Percentiles rank a stretch among this genome's conserved stretches.
Evolutionary conservation across 2,797 vertebrate species (phyloP).

Genomic region (Ctenopoma kingsleyae): DNA sequence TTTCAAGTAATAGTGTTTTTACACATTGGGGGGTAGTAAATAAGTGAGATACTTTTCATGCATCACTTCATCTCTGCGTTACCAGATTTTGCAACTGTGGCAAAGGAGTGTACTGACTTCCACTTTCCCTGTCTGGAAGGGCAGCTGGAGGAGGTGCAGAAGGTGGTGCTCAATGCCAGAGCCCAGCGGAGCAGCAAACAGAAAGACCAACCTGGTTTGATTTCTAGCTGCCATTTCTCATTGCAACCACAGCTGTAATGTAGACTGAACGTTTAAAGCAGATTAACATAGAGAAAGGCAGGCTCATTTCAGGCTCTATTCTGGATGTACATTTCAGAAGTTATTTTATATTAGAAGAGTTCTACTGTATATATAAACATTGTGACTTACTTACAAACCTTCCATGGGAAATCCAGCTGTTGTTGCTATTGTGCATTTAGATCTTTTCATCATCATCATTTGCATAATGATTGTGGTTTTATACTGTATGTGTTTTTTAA

Average conservation of each 20-base stretch:
- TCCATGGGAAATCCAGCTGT: conserved; percentile 3
- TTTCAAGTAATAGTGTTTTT: not conserved
- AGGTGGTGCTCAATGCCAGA: conserved; percentile 94
- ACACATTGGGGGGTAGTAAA: not conserved
- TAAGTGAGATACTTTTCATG: conserved; percentile 7
- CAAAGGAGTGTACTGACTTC: conserved; percentile 97
- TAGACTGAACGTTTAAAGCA: not conserved
- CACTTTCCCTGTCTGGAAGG: conserved; percentile 93
- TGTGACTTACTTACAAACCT: conserved; percentile 1
- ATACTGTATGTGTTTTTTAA: conserved; percentile 7
- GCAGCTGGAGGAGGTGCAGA: conserved; percentile 95
- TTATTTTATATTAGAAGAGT: conserved; percentile 17
- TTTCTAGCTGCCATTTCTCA: not conserved
- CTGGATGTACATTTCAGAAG: conserved; percentile 2
- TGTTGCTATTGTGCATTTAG: not conserved
- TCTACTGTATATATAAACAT: conserved; percentile 12
- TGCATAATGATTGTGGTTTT: not conserved
- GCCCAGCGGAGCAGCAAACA: conserved; percentile 90
- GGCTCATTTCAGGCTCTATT: not conserved
- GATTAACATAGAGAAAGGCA: not conserved
- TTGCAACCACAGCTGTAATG: conserved; percentile 1
- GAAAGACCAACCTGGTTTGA: conserved; percentile 88
- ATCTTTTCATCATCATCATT: not conserved
- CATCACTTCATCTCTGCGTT: conserved; percentile 24
- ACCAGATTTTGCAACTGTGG: conserved; percentile 95